Evolutionary conservation across 2,888 invertebrate genomes (phyloP).

Genomic region (Tineola bisselliella): DNA sequence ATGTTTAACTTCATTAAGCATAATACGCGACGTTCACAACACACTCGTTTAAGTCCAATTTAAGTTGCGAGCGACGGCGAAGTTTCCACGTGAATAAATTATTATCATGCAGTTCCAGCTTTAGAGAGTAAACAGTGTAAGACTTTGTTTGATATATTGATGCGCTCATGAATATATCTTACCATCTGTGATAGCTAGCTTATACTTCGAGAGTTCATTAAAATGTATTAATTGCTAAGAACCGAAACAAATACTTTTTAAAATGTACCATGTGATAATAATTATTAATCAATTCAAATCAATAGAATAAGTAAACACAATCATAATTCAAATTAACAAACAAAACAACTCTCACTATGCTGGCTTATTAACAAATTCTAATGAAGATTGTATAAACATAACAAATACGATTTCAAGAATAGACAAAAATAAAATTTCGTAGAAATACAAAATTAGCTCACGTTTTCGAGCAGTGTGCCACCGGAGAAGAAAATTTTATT

Average conservation of each 20-base stretch:
- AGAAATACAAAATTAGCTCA: not conserved
- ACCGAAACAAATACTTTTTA: not conserved
- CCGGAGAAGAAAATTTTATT: too few relatives aligned
- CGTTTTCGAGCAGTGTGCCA: too few relatives aligned
- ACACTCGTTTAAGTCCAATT: constrained; percentile 65
- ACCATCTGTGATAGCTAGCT: too few relatives aligned
- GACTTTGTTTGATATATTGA: not conserved
- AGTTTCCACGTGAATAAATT: constrained; percentile 66
- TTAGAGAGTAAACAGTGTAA: not conserved
- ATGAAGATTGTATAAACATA: not conserved
- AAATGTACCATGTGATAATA: not conserved
- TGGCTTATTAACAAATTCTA: too few relatives aligned
- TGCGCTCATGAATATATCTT: not conserved
- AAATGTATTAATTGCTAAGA: too few relatives aligned
- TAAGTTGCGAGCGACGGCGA: constrained; percentile 54
- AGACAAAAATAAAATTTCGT: not conserved
- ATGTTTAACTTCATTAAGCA: constrained; percentile 65
- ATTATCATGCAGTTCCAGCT: constrained; percentile 50
- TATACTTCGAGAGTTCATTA: too few relatives aligned
- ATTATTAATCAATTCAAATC: too few relatives aligned
- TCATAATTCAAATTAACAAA: too few relatives aligned
- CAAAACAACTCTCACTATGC: too few relatives aligned
- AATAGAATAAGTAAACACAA: too few relatives aligned
- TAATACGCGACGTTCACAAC: constrained; percentile 53
- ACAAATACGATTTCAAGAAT: not conserved